These are phyloP conservation scores for Euglossa dilemma DNA, from an alignment of 1,140 invertebrate genomes.

Conservation along the genomic window DNA sequence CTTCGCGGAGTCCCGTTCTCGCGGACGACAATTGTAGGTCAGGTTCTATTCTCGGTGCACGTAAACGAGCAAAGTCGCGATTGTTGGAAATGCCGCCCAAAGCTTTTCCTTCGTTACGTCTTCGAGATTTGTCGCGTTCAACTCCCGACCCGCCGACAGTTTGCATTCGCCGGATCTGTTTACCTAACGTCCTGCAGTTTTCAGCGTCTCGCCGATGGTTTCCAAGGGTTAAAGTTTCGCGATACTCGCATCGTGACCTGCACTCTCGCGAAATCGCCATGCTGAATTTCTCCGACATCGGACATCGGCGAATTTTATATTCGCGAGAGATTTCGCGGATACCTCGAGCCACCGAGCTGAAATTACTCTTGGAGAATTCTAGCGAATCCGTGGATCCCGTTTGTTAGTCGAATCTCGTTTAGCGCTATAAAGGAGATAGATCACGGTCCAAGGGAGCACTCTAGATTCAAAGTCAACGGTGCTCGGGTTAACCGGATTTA, in stretches of 20 bases:
- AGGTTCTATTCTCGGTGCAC: conserved; percentile 42
- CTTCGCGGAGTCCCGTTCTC: conserved; percentile 10
- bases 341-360: background rate
- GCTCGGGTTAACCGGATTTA: background rate
- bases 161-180: conserved; percentile 38
- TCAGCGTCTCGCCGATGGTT: background rate
- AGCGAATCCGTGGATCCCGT: too few species aligned
- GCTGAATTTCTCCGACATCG: background rate
- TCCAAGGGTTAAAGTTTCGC: background rate
- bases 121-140: conserved; percentile 26
- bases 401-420: too few species aligned
- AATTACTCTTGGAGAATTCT: background rate
- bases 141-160: conserved; percentile 2
- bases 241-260: background rate
- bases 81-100: conserved; percentile 31
- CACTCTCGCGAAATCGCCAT: background rate
- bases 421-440: background rate
- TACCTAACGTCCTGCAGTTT: conserved; percentile 38
- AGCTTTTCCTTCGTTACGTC: conserved; percentile 19
- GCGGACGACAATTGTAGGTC: conserved; percentile 49
- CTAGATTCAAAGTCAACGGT: too few species aligned
- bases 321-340: background rate
- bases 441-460: background rate
- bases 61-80: background rate
- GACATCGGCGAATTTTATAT: too few species aligned